Conservation (phyloP, 2,797 vertebrate genomes). For the Sebastes minor region DNA sequence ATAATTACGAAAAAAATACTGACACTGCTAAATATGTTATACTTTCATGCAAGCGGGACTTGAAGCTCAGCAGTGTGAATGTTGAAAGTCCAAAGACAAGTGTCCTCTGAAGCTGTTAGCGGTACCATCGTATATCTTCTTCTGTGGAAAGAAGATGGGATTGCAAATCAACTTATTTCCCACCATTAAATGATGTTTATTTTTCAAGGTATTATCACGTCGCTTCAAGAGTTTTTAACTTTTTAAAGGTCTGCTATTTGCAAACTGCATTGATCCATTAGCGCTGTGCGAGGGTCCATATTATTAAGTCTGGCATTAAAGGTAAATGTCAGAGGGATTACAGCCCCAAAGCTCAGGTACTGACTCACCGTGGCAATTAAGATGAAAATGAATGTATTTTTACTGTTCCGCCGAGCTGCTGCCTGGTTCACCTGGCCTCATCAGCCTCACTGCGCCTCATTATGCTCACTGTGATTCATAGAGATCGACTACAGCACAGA, state of each 20-base stretch:
- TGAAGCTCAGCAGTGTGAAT: not conserved
- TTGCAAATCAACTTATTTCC: not conserved
- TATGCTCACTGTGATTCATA: conserved; percentile 25
- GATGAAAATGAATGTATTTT: conserved; percentile 31
- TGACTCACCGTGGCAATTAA: conserved; percentile 44
- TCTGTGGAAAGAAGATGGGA: not conserved
- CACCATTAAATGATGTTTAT: not conserved
- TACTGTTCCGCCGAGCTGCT: conserved; percentile 5
- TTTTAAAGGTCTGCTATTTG: conserved; percentile 36
- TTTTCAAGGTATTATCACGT: conserved; percentile 7
- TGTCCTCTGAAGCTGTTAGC: not conserved
- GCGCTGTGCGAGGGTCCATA: not conserved
- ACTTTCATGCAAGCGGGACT: not conserved
- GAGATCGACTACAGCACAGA: conserved; percentile 1
- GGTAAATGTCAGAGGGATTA: conserved; percentile 60
- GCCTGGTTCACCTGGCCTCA: not conserved
- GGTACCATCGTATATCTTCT: not conserved
- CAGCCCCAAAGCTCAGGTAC: conserved; percentile 16
- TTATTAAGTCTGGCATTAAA: conserved; percentile 52
- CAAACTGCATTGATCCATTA: conserved; percentile 46
- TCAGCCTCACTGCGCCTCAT: conserved; percentile 49
- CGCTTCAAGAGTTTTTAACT: conserved; percentile 18
- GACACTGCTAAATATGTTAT: not conserved
- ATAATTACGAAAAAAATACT: too few species aligned
- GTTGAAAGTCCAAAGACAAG: not conserved